These are phyloP conservation scores for Hydrotaea cyrtoneurina DNA, from an alignment of 2,888 invertebrate genomes.

Conservation along the genomic window DNA sequence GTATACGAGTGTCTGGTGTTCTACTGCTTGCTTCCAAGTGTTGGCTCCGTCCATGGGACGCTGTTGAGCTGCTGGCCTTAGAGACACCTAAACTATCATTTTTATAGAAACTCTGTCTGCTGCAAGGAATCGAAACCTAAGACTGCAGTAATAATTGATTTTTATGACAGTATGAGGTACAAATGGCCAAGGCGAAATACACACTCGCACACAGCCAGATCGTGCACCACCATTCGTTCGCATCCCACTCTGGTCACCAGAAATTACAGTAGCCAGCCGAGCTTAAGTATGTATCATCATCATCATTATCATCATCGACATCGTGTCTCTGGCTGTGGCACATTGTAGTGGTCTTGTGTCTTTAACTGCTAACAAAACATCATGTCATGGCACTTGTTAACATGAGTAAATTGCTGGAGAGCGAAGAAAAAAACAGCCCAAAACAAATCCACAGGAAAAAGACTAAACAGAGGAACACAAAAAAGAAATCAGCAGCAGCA, in stretches of 20 bases:
- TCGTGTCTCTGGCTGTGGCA: slow-evolving; percentile 2
- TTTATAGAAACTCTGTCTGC: neutral
- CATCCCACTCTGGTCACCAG: neutral
- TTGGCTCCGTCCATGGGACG: no score
- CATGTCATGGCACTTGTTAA: slow-evolving; percentile 70
- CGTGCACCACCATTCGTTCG: neutral
- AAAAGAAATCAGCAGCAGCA: slow-evolving; percentile 6
- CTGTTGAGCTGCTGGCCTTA: neutral
- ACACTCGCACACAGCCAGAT: slow-evolving; percentile 9
- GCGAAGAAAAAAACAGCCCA: slow-evolving; percentile 5
- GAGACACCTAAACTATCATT: slow-evolving; percentile 62
- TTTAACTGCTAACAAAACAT: slow-evolving; percentile 52
- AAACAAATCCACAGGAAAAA: slow-evolving; percentile 35
- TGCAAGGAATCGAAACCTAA: slow-evolving; percentile 38
- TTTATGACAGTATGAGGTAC: slow-evolving; percentile 61
- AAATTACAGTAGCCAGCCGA: slow-evolving; percentile 28
- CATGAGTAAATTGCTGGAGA: slow-evolving; percentile 65
- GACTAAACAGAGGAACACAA: slow-evolving; percentile 24
- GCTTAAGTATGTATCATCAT: slow-evolving; percentile 18
- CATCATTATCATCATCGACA: neutral
- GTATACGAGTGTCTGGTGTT: neutral
- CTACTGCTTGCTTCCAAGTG: neutral
- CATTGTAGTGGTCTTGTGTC: slow-evolving; percentile 1
- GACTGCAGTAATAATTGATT: slow-evolving; percentile 66
- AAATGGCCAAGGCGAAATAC: neutral